phyloP scores from a whole-genome alignment of 2,888 invertebrate genomes.

The Aplocera efformata region DNA sequence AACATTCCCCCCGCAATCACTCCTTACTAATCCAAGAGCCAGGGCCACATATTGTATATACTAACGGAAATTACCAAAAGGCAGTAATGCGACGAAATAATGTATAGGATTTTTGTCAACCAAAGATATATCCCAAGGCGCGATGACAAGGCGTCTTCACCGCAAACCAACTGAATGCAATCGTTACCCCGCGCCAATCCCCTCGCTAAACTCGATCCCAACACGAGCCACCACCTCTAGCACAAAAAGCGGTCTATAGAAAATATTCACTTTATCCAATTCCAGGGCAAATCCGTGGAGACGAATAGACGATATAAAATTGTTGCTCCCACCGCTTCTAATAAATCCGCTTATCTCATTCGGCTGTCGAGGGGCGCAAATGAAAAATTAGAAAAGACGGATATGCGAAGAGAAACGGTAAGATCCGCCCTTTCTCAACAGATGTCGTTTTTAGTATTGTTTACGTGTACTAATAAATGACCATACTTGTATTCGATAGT shows the following conservation, averaged over 20 bases:
- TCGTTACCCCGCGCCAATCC: not conserved
- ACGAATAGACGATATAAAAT: conserved; percentile 47
- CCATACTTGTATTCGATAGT: no score
- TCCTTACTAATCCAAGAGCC: no score
- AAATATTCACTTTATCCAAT: conserved; percentile 53
- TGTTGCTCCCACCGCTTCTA: conserved; percentile 42
- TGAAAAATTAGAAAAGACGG: conserved; percentile 4
- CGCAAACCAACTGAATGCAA: not conserved
- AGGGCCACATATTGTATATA: no score
- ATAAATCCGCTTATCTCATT: conserved; percentile 51
- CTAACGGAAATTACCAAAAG: no score
- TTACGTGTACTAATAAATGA: no score
- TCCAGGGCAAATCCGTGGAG: conserved; percentile 35
- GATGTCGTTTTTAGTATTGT: no score
- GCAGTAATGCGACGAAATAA: no score
- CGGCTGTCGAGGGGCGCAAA: conserved; percentile 8
- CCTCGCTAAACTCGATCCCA: conserved; percentile 9
- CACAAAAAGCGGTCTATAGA: conserved; percentile 24
- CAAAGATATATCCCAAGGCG: no score
- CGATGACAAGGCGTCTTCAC: not conserved
- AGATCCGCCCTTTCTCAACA: no score
- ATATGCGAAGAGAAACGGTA: not conserved
- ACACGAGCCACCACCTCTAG: conserved; percentile 13
- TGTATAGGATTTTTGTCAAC: no score
- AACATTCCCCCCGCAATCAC: no score